Percentiles rank a stretch among this genome's conserved stretches.
Evolutionary conservation across 2,797 vertebrate genomes (phyloP).

Genomic region (Fistularia commersonii): DNA sequence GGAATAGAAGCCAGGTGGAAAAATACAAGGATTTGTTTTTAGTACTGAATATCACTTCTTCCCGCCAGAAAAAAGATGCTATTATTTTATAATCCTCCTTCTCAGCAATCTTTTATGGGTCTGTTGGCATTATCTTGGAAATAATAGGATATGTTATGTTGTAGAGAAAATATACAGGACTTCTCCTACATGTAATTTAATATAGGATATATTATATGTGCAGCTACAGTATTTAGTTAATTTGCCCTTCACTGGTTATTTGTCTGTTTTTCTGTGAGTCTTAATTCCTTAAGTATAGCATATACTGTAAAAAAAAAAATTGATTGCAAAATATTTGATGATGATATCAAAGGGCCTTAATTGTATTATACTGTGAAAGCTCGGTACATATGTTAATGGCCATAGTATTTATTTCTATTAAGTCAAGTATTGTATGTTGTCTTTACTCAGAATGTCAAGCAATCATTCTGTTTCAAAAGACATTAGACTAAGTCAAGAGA

Average conservation of each 20-base stretch:
- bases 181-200: slow-evolving; percentile 25
- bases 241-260: slow-evolving; percentile 7
- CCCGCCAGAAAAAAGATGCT: not conserved
- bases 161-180: slow-evolving; percentile 27
- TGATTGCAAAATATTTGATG: slow-evolving; percentile 3
- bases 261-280: slow-evolving; percentile 8
- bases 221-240: slow-evolving; percentile 17
- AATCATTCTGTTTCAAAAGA: slow-evolving; percentile 32
- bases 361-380: not conserved
- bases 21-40: too few relatives aligned
- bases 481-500: slow-evolving; percentile 27
- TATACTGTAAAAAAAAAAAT: slow-evolving; percentile 9
- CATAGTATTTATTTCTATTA: slow-evolving; percentile 9
- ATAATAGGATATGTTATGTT: slow-evolving; percentile 1
- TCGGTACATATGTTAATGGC: slow-evolving; percentile 8
- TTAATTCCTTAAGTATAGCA: slow-evolving; percentile 14
- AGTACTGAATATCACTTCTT: not conserved
- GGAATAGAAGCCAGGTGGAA: too few relatives aligned
- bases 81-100: slow-evolving; percentile 1
- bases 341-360: not conserved
- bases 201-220: slow-evolving; percentile 24
- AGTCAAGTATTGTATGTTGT: slow-evolving; percentile 19
- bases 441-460: slow-evolving; percentile 25
- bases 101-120: slow-evolving; percentile 12
- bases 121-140: slow-evolving; percentile 13